phyloP scores from a whole-genome alignment of 2,113 vertebrate genomes.

The Grammomys surdaster region DNA sequence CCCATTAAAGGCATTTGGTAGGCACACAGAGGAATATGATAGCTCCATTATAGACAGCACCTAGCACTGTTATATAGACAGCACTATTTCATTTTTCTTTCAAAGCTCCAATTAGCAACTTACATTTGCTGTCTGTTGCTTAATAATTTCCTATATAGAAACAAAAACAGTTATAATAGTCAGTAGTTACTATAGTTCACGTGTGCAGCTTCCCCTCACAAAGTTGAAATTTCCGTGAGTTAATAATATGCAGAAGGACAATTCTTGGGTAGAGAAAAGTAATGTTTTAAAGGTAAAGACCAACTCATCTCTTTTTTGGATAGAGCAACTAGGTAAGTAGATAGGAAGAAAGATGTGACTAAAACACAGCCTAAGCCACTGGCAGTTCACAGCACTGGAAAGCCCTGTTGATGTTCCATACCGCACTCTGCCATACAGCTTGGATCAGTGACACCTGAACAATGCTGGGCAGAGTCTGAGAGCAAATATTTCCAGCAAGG shows the following conservation, averaged over 20 bases:
- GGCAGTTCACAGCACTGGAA: neutral
- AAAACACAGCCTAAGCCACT: neutral
- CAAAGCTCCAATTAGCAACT: slow-evolving; percentile 61
- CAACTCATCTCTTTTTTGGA: slow-evolving; percentile 8
- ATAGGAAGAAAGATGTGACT: slow-evolving; percentile 16
- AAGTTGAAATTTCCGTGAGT: slow-evolving; percentile 3
- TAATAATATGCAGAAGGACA: slow-evolving; percentile 10
- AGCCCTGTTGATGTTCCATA: neutral
- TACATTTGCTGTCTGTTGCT: slow-evolving; percentile 29
- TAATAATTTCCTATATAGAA: slow-evolving; percentile 56
- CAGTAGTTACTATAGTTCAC: slow-evolving; percentile 29
- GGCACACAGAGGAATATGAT: neutral
- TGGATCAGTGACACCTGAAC: neutral
- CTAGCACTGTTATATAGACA: neutral
- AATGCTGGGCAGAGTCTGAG: neutral
- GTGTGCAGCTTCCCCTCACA: neutral
- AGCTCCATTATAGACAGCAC: neutral
- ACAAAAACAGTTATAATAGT: slow-evolving; percentile 33
- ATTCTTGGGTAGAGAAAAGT: slow-evolving; percentile 1
- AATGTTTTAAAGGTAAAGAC: neutral
- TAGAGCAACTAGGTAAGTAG: neutral
- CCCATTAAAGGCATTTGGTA: neutral
- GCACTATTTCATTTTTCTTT: slow-evolving; percentile 51
- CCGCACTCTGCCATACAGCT: neutral
- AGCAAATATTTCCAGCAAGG: neutral